Evolutionary conservation across 1,140 invertebrate genomes (phyloP).

Genomic region (Ceratoteleas bidentatus): DNA sequence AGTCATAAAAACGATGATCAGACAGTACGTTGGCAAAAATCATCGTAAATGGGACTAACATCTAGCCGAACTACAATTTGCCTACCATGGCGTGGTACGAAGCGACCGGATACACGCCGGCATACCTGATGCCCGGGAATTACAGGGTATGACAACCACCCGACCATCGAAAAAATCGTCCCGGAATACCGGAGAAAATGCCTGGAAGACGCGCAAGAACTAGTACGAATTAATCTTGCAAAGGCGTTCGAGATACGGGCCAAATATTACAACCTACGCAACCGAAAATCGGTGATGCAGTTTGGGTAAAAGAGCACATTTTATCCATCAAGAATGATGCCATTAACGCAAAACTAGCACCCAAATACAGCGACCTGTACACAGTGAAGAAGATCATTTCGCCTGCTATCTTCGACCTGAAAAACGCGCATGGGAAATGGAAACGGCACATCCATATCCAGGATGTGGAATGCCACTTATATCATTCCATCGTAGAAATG

Average conservation of each 20-base stretch:
- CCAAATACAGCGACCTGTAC: constrained; percentile 18
- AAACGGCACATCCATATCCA: not conserved
- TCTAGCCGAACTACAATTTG: too few species aligned
- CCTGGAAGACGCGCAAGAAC: constrained; percentile 5
- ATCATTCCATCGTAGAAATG: too few species aligned
- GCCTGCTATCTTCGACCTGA: constrained; percentile 1
- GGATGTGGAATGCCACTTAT: too few species aligned
- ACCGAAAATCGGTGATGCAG: constrained; percentile 10
- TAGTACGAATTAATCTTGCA: constrained; percentile 3
- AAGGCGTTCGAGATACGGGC: constrained; percentile 21
- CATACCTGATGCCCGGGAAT: constrained; percentile 45
- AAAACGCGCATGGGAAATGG: not conserved
- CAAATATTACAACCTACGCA: constrained; percentile 37
- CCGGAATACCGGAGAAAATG: constrained; percentile 17
- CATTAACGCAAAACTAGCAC: constrained; percentile 9
- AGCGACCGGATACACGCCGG: too few species aligned
- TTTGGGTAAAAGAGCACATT: not conserved
- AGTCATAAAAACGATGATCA: too few species aligned
- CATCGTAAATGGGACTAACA: too few species aligned
- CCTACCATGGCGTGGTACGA: too few species aligned
- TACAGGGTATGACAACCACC: not conserved
- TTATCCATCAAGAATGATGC: not conserved
- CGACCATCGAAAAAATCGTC: constrained; percentile 37
- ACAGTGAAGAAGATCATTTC: constrained; percentile 8
- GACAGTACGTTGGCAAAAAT: too few species aligned